phyloP scores from a whole-genome alignment of 2,797 vertebrate species.

The Channa striata region DNA sequence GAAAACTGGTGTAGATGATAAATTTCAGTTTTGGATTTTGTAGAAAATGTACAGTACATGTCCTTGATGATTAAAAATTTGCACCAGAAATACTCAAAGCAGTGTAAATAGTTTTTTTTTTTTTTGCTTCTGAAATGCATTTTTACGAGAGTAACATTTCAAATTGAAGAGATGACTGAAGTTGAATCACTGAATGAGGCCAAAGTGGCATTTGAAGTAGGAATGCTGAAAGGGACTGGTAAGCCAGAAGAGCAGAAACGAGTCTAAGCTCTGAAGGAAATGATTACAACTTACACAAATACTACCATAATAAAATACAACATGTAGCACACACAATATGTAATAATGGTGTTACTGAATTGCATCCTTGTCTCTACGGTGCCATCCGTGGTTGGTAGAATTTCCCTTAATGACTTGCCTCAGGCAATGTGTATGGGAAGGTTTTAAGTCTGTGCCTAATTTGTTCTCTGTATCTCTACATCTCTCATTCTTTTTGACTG shows the following conservation, averaged over 20 bases:
- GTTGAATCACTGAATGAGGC: too few species aligned
- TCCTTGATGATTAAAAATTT: too few species aligned
- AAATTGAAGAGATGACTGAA: not conserved
- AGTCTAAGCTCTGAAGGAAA: not conserved
- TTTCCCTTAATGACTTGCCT: constrained; percentile 17
- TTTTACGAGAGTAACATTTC: too few species aligned
- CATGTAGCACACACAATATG: not conserved
- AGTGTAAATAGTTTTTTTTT: not conserved
- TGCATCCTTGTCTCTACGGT: not conserved
- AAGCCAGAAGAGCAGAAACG: too few species aligned
- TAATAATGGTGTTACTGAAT: not conserved
- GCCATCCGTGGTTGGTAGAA: constrained; percentile 9
- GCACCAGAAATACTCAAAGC: not conserved
- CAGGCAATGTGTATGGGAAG: not conserved
- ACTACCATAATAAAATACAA: not conserved
- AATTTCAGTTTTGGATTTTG: too few species aligned
- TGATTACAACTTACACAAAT: not conserved
- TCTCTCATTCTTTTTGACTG: constrained; percentile 19
- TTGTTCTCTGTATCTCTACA: constrained; percentile 18
- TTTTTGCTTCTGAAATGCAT: too few species aligned
- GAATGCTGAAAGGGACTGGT: too few species aligned
- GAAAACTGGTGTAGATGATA: too few species aligned
- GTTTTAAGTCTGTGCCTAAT: constrained; percentile 25
- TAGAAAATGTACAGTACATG: too few species aligned
- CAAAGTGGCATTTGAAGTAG: not conserved